Percentiles rank a stretch among this genome's conserved stretches.
Conservation (phyloP, 2,888 invertebrate genomes). For the Ganaspis brasiliensis region DNA sequence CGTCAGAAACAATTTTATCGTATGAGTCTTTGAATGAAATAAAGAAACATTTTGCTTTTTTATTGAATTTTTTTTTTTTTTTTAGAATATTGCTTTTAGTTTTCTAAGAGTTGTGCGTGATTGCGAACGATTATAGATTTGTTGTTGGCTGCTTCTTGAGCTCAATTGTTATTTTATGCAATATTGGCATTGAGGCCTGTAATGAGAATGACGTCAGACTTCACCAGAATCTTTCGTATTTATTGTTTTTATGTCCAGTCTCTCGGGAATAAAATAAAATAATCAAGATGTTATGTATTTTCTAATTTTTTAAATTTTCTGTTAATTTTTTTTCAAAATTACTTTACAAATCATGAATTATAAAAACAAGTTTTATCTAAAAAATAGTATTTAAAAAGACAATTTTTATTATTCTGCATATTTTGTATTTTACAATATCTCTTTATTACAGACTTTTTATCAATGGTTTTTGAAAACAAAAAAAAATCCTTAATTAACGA, state of each 20-base stretch:
- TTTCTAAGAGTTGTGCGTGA: constrained; percentile 27
- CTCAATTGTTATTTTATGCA: constrained; percentile 58
- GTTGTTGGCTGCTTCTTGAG: constrained; percentile 4
- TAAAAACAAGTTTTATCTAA: too few species aligned
- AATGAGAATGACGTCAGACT: constrained; percentile 60
- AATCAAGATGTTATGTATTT: not conserved
- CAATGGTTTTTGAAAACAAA: too few species aligned
- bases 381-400: too few species aligned
- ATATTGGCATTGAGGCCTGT: constrained; percentile 62
- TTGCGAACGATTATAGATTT: constrained; percentile 24
- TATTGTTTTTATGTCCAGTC: constrained; percentile 48
- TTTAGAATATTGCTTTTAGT: not conserved
- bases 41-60: constrained; percentile 13
- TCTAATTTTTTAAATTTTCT: not conserved
- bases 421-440: too few species aligned
- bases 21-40: not conserved
- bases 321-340: not conserved
- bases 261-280: not conserved
- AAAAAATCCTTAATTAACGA: not conserved
- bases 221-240: constrained; percentile 55
- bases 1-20: not conserved
- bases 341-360: too few species aligned
- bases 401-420: too few species aligned
- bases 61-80: not conserved
- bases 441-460: too few species aligned